Evolutionary conservation across 2,113 vertebrate species (phyloP).

Genomic region (Pycnonotus jocosus): DNA sequence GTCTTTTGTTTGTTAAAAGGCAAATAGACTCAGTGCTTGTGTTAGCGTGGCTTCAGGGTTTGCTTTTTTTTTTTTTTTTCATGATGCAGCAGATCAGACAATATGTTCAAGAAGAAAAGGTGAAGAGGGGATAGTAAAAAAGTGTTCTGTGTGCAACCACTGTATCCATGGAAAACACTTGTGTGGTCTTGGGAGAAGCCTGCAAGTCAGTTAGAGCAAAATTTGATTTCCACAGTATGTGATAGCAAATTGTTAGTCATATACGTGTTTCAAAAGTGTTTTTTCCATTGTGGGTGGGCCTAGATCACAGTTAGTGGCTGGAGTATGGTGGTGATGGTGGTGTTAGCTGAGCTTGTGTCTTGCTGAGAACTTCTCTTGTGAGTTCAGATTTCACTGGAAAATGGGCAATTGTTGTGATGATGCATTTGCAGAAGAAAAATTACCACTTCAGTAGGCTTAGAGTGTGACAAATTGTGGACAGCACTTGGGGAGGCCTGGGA

Average conservation of each 20-base stretch:
- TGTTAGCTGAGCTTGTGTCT: not conserved
- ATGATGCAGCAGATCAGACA: not conserved
- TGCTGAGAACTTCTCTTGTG: not conserved
- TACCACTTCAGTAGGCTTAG: not conserved
- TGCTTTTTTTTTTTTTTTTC: too few relatives aligned
- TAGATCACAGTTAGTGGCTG: not conserved
- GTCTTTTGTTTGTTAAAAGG: not conserved
- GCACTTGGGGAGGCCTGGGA: accelerated
- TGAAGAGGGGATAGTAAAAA: not conserved
- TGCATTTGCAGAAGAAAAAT: not conserved
- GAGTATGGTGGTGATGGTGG: not conserved
- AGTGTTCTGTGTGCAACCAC: not conserved
- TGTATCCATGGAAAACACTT: not conserved
- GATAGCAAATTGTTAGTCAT: not conserved
- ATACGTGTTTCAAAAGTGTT: not conserved
- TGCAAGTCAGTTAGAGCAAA: not conserved
- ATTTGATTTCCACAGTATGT: not conserved
- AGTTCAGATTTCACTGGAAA: not conserved
- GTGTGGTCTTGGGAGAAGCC: not conserved
- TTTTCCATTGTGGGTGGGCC: not conserved
- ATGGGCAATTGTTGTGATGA: accelerated
- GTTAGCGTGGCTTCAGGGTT: not conserved
- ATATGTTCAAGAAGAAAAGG: not conserved
- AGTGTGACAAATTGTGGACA: not conserved
- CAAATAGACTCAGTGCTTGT: not conserved